Evolutionary conservation across 2,113 vertebrate genomes (phyloP).

Genomic region (Carettochelys insculpta): DNA sequence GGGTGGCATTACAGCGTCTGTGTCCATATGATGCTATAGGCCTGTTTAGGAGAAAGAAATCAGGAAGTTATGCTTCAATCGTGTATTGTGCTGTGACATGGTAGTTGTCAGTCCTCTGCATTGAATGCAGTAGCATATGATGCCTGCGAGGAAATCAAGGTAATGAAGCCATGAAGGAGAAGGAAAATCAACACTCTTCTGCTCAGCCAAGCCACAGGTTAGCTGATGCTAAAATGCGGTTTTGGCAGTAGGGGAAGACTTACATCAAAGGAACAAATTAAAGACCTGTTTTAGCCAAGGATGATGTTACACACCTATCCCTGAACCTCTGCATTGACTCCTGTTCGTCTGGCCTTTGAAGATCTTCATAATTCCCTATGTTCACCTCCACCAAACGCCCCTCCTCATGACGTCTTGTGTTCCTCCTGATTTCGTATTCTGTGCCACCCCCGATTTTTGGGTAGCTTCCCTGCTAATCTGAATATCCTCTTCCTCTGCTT

Average conservation of each 20-base stretch:
- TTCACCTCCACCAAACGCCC: neutral
- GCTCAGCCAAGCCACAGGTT: accelerated
- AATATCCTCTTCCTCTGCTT: neutral
- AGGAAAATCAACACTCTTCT: neutral
- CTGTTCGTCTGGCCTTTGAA: neutral
- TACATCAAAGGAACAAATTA: too few relatives aligned
- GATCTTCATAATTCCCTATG: neutral
- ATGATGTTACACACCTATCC: neutral
- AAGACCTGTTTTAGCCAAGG: neutral
- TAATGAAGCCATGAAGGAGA: neutral
- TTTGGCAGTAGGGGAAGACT: neutral
- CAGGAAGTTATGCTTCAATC: neutral
- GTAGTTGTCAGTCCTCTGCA: accelerated
- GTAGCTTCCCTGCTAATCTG: neutral
- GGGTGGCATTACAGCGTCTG: neutral
- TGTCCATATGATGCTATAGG: neutral
- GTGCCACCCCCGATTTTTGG: neutral
- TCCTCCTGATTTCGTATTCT: neutral
- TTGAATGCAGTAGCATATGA: neutral
- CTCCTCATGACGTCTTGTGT: neutral
- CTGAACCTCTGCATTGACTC: neutral
- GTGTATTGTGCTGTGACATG: neutral
- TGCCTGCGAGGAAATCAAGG: neutral
- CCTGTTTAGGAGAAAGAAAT: neutral
- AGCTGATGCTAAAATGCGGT: neutral